These are phyloP conservation scores for Drosophila elegans DNA, from an alignment of 1,140 invertebrate species.

Conservation along the genomic window DNA sequence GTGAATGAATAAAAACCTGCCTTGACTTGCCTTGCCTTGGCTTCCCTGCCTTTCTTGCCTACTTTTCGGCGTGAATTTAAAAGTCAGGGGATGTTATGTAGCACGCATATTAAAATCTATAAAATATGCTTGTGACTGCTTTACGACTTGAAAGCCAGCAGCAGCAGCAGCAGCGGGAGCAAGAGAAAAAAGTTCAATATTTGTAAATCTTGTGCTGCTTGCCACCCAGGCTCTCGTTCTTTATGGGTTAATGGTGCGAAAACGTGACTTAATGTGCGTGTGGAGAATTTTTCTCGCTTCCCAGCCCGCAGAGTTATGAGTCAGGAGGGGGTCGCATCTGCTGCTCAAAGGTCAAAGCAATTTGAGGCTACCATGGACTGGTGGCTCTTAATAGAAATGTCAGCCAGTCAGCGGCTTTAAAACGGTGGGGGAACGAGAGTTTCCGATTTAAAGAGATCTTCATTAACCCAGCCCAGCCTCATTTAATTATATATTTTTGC, in stretches of 20 bases:
- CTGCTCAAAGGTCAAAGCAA: constrained; percentile 83
- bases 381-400: constrained; percentile 83
- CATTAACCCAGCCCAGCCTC: constrained; percentile 61
- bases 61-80: constrained; percentile 78
- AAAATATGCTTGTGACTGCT: constrained; percentile 81
- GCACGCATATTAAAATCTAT: constrained; percentile 83
- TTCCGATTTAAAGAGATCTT: constrained; percentile 58
- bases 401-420: constrained; percentile 30
- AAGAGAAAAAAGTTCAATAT: constrained; percentile 78
- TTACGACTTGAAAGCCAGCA: constrained; percentile 78
- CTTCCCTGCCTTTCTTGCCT: constrained; percentile 36
- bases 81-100: constrained; percentile 59
- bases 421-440: no score
- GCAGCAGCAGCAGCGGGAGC: constrained; percentile 1
- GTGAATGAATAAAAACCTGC: constrained; percentile 55
- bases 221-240: constrained; percentile 58
- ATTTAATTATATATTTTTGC: constrained; percentile 77
- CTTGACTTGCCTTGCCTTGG: constrained; percentile 42
- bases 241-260: constrained; percentile 85
- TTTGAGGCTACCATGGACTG: constrained; percentile 64
- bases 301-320: constrained; percentile 62
- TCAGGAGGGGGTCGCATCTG: constrained; percentile 60
- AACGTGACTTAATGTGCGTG: constrained; percentile 84
- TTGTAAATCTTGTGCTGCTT: constrained; percentile 71
- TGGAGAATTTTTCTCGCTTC: constrained; percentile 63